Percentiles rank a stretch among this genome's conserved stretches.
Evolutionary conservation across 2,113 vertebrate genomes (phyloP).

Genomic region (Rafetus swinhoei): DNA sequence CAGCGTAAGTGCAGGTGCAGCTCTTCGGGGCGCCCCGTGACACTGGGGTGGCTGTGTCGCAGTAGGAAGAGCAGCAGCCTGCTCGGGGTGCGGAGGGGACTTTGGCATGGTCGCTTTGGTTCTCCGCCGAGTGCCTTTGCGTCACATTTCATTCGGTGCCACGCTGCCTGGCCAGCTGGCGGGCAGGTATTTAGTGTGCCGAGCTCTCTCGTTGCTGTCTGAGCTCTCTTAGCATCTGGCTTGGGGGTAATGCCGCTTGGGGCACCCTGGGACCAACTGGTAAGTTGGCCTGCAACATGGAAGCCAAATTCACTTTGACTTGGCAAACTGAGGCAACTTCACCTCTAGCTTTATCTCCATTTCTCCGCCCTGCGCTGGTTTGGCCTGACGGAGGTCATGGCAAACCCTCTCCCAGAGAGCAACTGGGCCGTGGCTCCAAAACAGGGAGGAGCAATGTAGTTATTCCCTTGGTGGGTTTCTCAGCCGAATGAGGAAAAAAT

Average conservation of each 20-base stretch:
- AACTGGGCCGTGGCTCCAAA: background rate
- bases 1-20: conserved; percentile 75
- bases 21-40: background rate
- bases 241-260: fast-evolving
- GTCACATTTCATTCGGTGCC: fast-evolving
- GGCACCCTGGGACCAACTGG: background rate
- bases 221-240: fast-evolving
- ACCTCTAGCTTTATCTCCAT: fast-evolving
- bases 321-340: background rate
- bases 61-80: fast-evolving
- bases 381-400: background rate
- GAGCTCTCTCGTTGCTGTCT: background rate
- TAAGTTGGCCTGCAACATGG: background rate
- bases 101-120: fast-evolving
- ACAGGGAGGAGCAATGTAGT: background rate
- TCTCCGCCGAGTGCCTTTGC: fast-evolving
- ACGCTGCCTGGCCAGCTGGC: fast-evolving
- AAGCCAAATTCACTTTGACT: fast-evolving
- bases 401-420: background rate
- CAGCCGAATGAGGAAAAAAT: background rate
- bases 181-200: fast-evolving
- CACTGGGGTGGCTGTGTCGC: fast-evolving
- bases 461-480: fast-evolving
- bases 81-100: fast-evolving
- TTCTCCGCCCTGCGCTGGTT: background rate